A percentile compares a stretch with the other conserved stretches of the same genome.
Conservation (phyloP, 2,113 vertebrate species). For the Balaeniceps rex region DNA sequence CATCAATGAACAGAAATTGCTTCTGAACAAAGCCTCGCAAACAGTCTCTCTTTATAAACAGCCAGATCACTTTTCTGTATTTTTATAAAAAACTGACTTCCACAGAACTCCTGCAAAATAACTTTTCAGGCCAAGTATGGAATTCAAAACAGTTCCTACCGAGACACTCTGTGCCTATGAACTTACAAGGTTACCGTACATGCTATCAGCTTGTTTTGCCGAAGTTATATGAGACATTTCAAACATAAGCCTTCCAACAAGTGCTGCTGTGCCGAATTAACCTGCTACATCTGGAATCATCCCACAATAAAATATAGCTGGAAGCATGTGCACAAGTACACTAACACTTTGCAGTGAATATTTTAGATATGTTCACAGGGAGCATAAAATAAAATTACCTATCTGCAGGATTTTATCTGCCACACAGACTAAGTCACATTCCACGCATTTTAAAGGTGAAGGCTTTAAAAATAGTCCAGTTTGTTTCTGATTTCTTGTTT, state of each 20-base stretch:
- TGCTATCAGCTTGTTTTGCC: slow-evolving; percentile 64
- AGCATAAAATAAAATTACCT: not conserved
- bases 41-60: not conserved
- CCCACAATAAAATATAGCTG: not conserved
- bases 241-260: slow-evolving; percentile 49
- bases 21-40: not conserved
- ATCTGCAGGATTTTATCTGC: not conserved
- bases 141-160: slow-evolving; percentile 61
- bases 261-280: slow-evolving; percentile 2
- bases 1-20: not conserved
- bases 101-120: slow-evolving; percentile 42
- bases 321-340: not conserved
- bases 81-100: slow-evolving; percentile 17
- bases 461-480: not conserved
- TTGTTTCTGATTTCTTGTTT: not conserved
- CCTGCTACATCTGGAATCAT: slow-evolving; percentile 14
- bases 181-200: slow-evolving; percentile 46
- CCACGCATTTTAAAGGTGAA: not conserved
- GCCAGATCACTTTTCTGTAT: not conserved
- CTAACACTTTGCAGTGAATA: not conserved
- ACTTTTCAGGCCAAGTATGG: slow-evolving; percentile 50
- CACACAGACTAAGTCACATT: not conserved
- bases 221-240: slow-evolving; percentile 73
- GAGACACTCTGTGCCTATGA: slow-evolving; percentile 46
- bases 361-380: not conserved